Percentiles rank a stretch among this genome's conserved stretches.
Evolutionary conservation across 2,113 vertebrate species (phyloP).

Genomic region (Tylochromis polylepis): DNA sequence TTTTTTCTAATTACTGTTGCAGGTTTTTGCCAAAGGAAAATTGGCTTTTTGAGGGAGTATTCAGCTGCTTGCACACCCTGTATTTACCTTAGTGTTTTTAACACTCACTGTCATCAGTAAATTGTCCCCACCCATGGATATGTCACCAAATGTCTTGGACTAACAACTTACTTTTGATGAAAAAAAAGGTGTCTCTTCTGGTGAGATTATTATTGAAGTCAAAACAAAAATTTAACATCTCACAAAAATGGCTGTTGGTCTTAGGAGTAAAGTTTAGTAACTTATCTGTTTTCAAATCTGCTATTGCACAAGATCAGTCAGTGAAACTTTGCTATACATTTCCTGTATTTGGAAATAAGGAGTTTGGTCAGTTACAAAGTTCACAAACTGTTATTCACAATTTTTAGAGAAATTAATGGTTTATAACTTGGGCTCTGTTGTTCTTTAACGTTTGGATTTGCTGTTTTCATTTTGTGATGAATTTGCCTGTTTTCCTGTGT

Average conservation of each 20-base stretch:
- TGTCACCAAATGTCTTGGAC: background rate
- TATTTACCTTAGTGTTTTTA: no score
- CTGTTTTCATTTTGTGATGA: rapidly evolving
- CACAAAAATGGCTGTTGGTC: rapidly evolving
- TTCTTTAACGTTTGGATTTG: rapidly evolving
- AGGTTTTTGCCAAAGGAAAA: no score
- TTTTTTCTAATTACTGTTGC: no score
- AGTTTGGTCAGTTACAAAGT: background rate
- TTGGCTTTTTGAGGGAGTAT: no score
- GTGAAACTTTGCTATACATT: background rate
- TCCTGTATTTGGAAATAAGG: background rate
- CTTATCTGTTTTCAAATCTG: background rate
- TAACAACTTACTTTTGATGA: background rate
- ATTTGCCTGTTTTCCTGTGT: rapidly evolving
- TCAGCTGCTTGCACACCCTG: no score
- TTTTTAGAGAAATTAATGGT: background rate
- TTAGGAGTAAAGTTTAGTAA: background rate
- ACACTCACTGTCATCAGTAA: background rate
- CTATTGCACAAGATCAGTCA: rapidly evolving
- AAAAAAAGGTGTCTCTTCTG: background rate
- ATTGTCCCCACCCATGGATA: background rate
- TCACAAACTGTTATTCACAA: background rate
- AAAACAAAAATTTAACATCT: background rate
- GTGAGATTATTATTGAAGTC: background rate
- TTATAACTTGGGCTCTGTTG: background rate